Evolutionary conservation across 2,797 vertebrate species (phyloP), one percentile per base, ranked within the genome.

Genomic region (Oryzias sinensis): DNA sequence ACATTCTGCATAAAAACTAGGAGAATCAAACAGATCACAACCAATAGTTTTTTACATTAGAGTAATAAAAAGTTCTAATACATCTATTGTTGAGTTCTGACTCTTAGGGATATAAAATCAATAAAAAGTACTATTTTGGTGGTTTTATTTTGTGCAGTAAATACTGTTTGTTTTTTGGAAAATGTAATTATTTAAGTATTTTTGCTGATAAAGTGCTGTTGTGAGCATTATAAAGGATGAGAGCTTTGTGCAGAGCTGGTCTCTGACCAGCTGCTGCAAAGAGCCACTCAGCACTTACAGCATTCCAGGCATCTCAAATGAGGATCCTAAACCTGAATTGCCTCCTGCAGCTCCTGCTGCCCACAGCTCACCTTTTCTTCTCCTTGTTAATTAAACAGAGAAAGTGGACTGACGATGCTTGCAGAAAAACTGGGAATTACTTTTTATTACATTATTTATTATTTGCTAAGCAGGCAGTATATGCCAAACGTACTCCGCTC

Each of bases 381-480:
- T 74, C 52, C 59, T 77, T 65, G 72, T 88, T 87, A 89, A 88
- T 89, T 82, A 90, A 90, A 90, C 83, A 87, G 80, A 79, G 81
- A 76, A 76, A 64, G 70, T 70, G 67, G 69, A 68, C 69, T 62
- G 66, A 76, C 62, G 59, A 57, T 62, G 68, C 76, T 69, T 59
- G 56, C 69, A 61, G 59, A 73, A 81, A 79, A 78, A 74, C 64
- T 74, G 22, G 14, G 20, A 22, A 37, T 78, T 80, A 77, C 66
- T 65, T 86, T 91, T 88, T 83, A 91, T 81, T 62, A 49, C 61
- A 55, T 85, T 83, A 86, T 87, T 87, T 86, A 83, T 87, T 87
- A 83, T 87, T 88, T 88, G 81, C 76, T 74, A 54, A 75, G 73
- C 80, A 81, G 61, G 80, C 74, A 65, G 59, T 56, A 25, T 86